Evolutionary conservation across 2,113 vertebrate species (phyloP).

Genomic region (Xiphorhynchus elegans): DNA sequence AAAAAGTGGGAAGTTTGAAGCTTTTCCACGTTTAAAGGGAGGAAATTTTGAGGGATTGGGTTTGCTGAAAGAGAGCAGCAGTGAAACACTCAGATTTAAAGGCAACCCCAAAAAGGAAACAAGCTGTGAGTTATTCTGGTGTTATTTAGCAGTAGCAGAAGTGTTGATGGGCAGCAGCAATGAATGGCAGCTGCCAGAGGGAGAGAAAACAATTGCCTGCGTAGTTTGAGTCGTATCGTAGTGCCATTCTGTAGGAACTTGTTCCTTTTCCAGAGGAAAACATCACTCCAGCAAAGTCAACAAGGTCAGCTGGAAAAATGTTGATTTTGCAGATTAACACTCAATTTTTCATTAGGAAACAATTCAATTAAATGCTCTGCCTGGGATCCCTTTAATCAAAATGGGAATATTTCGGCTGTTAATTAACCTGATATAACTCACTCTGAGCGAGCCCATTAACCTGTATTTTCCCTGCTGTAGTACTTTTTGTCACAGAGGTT

Average conservation of each 20-base stretch:
- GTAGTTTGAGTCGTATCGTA: neutral
- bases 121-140: neutral
- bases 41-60: neutral
- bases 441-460: slow-evolving; percentile 6
- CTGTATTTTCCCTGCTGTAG: neutral
- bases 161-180: neutral
- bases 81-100: neutral
- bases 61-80: neutral
- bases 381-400: slow-evolving; percentile 19
- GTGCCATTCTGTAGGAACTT: neutral
- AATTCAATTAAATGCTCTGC: neutral
- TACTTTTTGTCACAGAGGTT: neutral
- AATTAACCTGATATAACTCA: slow-evolving; percentile 17
- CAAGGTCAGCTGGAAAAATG: neutral
- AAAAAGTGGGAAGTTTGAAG: neutral
- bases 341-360: neutral
- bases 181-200: neutral
- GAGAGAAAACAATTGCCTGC: neutral
- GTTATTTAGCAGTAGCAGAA: neutral
- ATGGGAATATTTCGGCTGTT: neutral
- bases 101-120: neutral
- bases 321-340: neutral
- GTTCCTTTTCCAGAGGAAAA: neutral
- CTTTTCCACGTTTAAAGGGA: neutral
- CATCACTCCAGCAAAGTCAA: neutral